phyloP scores from a whole-genome alignment of 2,113 vertebrate species.

The Bos indicus region DNA sequence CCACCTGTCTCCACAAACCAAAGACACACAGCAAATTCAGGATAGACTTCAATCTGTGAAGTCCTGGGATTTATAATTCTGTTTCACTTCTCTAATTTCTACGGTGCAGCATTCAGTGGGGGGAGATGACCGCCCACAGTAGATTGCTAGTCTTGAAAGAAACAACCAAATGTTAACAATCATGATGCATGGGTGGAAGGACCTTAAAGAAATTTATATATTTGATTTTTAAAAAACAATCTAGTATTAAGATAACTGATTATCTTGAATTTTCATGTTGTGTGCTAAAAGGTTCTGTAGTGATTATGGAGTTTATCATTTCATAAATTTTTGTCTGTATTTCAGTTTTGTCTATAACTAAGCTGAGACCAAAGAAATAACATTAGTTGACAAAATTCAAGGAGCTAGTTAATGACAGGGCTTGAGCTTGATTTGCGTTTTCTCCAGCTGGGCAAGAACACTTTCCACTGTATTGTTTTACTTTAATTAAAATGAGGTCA shows the following conservation, averaged over 20 bases:
- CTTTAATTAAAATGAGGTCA: not conserved
- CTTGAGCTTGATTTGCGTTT: not conserved
- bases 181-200: not conserved
- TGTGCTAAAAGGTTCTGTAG: not conserved
- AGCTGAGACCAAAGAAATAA: not conserved
- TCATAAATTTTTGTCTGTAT: not conserved
- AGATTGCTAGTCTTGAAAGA: not conserved
- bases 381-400: not conserved
- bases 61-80: not conserved
- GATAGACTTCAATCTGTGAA: not conserved
- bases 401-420: not conserved
- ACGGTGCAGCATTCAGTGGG: not conserved
- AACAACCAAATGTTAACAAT: not conserved
- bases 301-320: not conserved
- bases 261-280: not conserved
- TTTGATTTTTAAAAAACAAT: not conserved
- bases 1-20: not conserved
- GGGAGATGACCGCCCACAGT: not conserved
- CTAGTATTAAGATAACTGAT: not conserved
- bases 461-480: not conserved
- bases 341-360: not conserved
- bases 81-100: not conserved
- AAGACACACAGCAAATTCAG: not conserved
- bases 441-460: not conserved
- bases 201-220: not conserved